Evolutionary conservation across 1,140 invertebrate genomes (phyloP).

Genomic region (Ericerus pela): DNA sequence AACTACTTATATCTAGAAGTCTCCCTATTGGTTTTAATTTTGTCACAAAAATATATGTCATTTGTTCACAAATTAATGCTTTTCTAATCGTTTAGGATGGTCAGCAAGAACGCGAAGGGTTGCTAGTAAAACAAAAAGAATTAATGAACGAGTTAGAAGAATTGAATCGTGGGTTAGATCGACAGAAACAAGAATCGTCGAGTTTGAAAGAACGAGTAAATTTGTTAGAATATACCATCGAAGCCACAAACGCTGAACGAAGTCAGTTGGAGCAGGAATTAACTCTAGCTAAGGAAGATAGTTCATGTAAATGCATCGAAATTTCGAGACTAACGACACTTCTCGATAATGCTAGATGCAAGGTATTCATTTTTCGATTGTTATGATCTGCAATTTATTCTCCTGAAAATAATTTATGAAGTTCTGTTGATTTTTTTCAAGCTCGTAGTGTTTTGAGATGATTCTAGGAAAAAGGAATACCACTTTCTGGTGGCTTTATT

Average conservation of each 20-base stretch:
- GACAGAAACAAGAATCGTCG: slow-evolving; percentile 41
- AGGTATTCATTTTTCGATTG: too few species aligned
- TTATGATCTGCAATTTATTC: too few species aligned
- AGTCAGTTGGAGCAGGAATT: slow-evolving; percentile 55
- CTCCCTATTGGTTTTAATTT: too few species aligned
- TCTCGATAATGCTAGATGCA: slow-evolving; percentile 63
- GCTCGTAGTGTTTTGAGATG: too few species aligned
- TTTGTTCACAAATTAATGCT: too few species aligned
- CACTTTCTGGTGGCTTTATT: too few species aligned
- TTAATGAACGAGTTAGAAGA: slow-evolving; percentile 46
- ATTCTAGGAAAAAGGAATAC: too few species aligned
- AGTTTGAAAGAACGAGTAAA: slow-evolving; percentile 42
- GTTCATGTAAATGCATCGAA: slow-evolving; percentile 46
- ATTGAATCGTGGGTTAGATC: slow-evolving; percentile 34
- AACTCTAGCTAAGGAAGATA: slow-evolving; percentile 44
- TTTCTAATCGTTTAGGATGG: too few species aligned
- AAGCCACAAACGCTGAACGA: slow-evolving; percentile 51
- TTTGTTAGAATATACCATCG: slow-evolving; percentile 51
- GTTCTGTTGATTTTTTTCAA: too few species aligned
- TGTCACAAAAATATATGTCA: too few species aligned
- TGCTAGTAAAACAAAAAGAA: slow-evolving; percentile 66
- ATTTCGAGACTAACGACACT: slow-evolving; percentile 55
- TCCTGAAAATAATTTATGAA: too few species aligned
- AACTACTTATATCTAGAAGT: too few species aligned
- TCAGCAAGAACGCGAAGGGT: slow-evolving; percentile 56